phyloP scores from a whole-genome alignment of 2,797 vertebrate genomes.

The Myotis myotis region DNA sequence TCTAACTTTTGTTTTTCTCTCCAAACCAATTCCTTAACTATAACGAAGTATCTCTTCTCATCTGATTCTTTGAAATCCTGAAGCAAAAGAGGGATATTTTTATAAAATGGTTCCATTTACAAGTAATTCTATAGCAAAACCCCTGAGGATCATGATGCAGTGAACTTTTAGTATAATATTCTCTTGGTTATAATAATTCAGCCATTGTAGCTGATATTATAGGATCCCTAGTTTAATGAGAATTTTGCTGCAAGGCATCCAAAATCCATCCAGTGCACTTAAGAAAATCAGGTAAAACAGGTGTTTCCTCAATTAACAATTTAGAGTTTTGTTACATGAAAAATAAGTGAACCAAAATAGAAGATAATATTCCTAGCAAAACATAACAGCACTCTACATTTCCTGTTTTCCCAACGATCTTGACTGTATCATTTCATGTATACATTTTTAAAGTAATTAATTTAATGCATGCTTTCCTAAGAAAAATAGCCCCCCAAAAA shows the following conservation, averaged over 20 bases:
- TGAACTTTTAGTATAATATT: conserved; percentile 59
- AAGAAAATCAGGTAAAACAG: conserved; percentile 75
- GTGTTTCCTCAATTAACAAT: conserved; percentile 76
- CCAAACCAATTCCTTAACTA: conserved; percentile 46
- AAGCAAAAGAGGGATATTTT: conserved; percentile 69
- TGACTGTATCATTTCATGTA: conserved; percentile 56
- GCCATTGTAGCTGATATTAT: conserved; percentile 50
- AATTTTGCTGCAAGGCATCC: conserved; percentile 68
- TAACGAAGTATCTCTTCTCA: conserved; percentile 49
- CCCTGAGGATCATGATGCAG: conserved; percentile 45
- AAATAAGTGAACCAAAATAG: conserved; percentile 65
- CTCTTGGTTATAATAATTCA: conserved; percentile 69
- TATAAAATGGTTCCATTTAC: conserved; percentile 73
- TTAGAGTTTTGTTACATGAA: conserved; percentile 60
- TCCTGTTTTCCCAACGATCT: conserved; percentile 55
- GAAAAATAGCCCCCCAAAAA: conserved; percentile 48
- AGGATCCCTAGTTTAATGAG: conserved; percentile 53
- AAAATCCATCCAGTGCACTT: conserved; percentile 38
- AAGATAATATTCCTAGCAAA: conserved; percentile 73
- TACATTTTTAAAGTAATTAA: conserved; percentile 62
- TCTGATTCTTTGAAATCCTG: conserved; percentile 38
- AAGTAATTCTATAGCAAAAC: conserved; percentile 63
- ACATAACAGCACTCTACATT: conserved; percentile 43
- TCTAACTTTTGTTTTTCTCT: conserved; percentile 36
- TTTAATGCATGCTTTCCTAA: conserved; percentile 47